Base-by-base conservation (phyloP, 2,888 invertebrate species). In the Leucania comma region DNA sequence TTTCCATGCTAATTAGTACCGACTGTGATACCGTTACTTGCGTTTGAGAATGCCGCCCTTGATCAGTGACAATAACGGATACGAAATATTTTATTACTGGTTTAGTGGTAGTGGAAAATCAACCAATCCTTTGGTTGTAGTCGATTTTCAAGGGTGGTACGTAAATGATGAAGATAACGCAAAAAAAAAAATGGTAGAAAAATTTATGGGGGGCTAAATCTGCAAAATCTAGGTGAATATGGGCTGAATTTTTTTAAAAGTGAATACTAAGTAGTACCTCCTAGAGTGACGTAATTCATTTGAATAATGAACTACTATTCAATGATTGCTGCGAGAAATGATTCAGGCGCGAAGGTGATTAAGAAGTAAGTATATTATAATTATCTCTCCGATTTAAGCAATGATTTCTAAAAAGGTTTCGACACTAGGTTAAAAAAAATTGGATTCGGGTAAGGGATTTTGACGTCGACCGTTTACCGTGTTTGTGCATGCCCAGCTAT, bases 1-100 rank as follows among this genome's bases (percentile, higher is more conserved):
- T 78, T 59, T 78, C 32, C 22, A 73, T 68, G 78, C 57, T 62
- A 73, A 78, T 78, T 68, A 64, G 50, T 29, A 26, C 26, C 12
- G 46, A 42, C 53, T 12, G 20, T 22, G 26, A 51, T 51, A 77
- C 38, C 22, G 53, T 62, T 12, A n/a, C 22, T 64, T 53, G n/a
- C 8, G 54, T 54, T 68, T 69, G 24, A 53, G 50, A 75, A 62
- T 74, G 12, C 20, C 29, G 38, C 35, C 60, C 51, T 56, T 60
- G 56, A 48, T 51, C 46, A 42, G 2, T 26, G 6, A 68, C 35
- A 61, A 68, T 61, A 68, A 32, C 12, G 51, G 10, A 4, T 14
- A n/a, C 14, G 20, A 17, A 29, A 46, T 26, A 20, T 38, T 42
- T 20, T 1, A 20, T 6, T 42, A 42, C 12, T 8, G 4, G n/a